Percentiles rank a stretch among this genome's conserved stretches.
Conservation (phyloP, 1,140 invertebrate species). For the Leptopilina boulardi region DNA sequence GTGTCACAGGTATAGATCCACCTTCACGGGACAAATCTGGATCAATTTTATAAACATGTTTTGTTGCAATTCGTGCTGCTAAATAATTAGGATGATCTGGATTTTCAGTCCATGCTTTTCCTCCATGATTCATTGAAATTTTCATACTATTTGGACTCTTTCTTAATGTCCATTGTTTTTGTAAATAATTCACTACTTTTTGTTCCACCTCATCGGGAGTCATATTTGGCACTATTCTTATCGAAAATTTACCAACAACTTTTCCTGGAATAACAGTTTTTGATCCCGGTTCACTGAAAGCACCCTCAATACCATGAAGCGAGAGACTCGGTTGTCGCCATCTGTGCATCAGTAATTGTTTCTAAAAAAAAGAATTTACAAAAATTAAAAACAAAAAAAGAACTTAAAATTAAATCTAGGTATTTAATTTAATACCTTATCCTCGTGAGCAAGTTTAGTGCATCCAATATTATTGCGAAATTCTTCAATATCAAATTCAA, state of each 20-base stretch:
- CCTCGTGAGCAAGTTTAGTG: slow-evolving; percentile 83
- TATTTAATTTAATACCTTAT: slow-evolving; percentile 78
- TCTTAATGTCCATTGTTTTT: slow-evolving; percentile 81
- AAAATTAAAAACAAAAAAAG: background rate
- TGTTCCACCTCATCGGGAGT: slow-evolving; percentile 86
- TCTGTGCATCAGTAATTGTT: slow-evolving; percentile 86
- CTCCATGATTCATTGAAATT: slow-evolving; percentile 86
- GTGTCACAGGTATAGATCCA: slow-evolving; percentile 95
- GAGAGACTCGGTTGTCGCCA: slow-evolving; percentile 95
- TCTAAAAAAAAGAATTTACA: background rate
- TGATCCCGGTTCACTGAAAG: slow-evolving; percentile 92
- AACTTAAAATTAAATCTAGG: no score
- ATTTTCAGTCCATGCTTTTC: slow-evolving; percentile 94
- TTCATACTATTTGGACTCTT: slow-evolving; percentile 92
- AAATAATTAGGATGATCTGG: slow-evolving; percentile 93
- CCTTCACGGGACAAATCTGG: slow-evolving; percentile 97
- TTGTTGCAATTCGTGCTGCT: slow-evolving; percentile 91
- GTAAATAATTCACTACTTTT: slow-evolving; percentile 85
- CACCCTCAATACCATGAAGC: slow-evolving; percentile 95
- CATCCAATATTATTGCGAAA: slow-evolving; percentile 85
- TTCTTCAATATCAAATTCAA: slow-evolving; percentile 92
- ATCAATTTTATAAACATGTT: slow-evolving; percentile 93
- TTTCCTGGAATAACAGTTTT: slow-evolving; percentile 98
- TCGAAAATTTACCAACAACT: slow-evolving; percentile 97
- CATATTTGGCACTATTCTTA: slow-evolving; percentile 95